Base-by-base conservation (phyloP, 2,113 vertebrate genomes). In the Chionomys nivalis region DNA sequence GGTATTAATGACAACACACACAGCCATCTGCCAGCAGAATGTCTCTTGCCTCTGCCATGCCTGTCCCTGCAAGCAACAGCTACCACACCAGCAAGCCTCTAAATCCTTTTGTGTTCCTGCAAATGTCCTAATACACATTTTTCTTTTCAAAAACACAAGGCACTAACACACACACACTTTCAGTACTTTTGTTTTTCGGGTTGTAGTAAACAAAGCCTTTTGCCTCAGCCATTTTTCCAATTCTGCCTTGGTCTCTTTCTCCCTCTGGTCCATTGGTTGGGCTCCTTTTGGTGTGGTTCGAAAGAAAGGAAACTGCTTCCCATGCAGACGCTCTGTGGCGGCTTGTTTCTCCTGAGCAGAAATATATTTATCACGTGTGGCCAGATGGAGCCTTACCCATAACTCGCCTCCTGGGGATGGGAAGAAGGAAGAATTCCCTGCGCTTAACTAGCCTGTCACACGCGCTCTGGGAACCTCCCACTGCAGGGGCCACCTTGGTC, bases 261-360 rank as follows among this genome's bases (percentile, higher is more conserved):
- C 31, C 31, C 26, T 49, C 63, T 3, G 72, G 92, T 89, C 97
- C 94, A 88, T 93, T 96, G 91, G 91, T 73, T 85, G 70, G 79
- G 79, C 16, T 73, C 79, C 81, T 86, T 94, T 96, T 95, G 1
- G 0, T 93, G 93, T 86, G 87, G 83, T 36, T 70, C 78, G 66
- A 95, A 97, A 96, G 95, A 89, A 93, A 96, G 76, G 92, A 96
- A 97, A 97, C 93, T 77, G 90, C 94, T 63, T 94, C 90, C 79
- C 90, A 58, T 90, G 93, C 36, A 94, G 88, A 94, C 93, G 97
- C 97, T 97, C 76, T 92, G 96, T 81, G 52, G 66, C 39, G 52
- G 65, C 92, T 96, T 94, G 31, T 95, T 97, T 96, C 79, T 94
- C 52, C 85, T 68, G 36, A 86, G 90, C 66, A 89, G 86, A 94